Conservation (phyloP, 2,113 vertebrate species). For the Neodon shergylaensis region DNA sequence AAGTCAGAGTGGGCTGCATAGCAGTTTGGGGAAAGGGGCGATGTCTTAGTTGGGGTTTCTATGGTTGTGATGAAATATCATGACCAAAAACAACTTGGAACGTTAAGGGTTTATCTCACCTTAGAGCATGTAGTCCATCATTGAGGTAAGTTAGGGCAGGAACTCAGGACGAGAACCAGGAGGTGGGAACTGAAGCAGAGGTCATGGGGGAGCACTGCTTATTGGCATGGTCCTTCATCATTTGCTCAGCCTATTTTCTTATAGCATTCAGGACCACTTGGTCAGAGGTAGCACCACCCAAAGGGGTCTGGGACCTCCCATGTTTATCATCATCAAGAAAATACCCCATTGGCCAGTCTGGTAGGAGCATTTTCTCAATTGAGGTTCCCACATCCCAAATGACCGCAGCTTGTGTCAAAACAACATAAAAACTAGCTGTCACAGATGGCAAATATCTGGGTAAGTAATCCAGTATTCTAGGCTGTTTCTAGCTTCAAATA, state of each 20-base stretch:
- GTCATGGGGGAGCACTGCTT: background rate
- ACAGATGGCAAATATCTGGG: background rate
- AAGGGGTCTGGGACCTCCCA: background rate
- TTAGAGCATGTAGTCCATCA: background rate
- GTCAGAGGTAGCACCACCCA: no score
- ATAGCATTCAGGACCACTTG: background rate
- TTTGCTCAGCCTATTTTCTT: background rate
- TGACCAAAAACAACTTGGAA: background rate
- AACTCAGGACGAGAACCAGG: background rate
- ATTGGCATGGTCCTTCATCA: background rate
- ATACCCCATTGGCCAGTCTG: background rate
- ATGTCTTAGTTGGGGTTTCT: background rate
- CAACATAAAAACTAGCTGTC: background rate
- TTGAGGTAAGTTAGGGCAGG: background rate
- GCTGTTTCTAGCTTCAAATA: constrained; percentile 1
- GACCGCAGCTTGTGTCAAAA: background rate
- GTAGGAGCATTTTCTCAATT: background rate
- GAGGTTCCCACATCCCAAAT: background rate
- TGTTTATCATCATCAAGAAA: background rate
- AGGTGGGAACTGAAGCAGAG: background rate
- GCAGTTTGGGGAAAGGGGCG: background rate
- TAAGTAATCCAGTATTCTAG: background rate
- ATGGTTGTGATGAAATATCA: background rate
- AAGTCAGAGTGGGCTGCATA: background rate
- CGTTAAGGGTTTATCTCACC: background rate